Conservation (phyloP, 2,797 vertebrate genomes). For the Anguilla obscura region DNA sequence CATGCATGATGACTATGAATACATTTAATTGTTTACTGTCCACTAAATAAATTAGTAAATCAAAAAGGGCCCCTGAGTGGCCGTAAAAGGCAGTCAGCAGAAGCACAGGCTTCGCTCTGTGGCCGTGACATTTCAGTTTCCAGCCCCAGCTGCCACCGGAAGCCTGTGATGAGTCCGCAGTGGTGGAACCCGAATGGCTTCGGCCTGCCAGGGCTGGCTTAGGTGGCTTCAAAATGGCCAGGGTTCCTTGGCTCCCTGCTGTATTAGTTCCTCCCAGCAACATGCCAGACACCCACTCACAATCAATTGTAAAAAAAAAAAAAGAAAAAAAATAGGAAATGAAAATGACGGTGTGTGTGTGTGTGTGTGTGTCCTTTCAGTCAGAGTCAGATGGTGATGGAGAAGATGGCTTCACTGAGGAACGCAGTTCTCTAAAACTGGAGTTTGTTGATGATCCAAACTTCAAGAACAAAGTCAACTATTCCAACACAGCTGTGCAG, state of each 20-base stretch:
- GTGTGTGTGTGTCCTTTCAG: constrained; percentile 60
- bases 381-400: constrained; percentile 78
- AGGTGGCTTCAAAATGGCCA: background rate
- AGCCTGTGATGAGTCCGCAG: background rate
- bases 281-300: background rate
- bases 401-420: constrained; percentile 81
- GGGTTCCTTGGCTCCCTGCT: background rate
- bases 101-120: background rate
- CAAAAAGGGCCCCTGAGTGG: background rate
- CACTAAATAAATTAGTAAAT: background rate
- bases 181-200: background rate
- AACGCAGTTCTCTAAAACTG: constrained; percentile 80
- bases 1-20: background rate
- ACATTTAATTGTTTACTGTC: background rate
- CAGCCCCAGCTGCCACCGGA: background rate
- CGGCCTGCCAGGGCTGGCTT: background rate
- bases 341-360: constrained; percentile 28
- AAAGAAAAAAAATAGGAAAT: constrained; percentile 14
- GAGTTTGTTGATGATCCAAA: constrained; percentile 90
- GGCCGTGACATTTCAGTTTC: background rate
- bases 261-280: background rate
- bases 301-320: background rate
- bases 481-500: constrained; percentile 93
- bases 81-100: background rate
- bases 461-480: constrained; percentile 99